These are phyloP conservation scores for Penaeus vannamei DNA, from an alignment of 1,140 invertebrate genomes.

Conservation along the genomic window DNA sequence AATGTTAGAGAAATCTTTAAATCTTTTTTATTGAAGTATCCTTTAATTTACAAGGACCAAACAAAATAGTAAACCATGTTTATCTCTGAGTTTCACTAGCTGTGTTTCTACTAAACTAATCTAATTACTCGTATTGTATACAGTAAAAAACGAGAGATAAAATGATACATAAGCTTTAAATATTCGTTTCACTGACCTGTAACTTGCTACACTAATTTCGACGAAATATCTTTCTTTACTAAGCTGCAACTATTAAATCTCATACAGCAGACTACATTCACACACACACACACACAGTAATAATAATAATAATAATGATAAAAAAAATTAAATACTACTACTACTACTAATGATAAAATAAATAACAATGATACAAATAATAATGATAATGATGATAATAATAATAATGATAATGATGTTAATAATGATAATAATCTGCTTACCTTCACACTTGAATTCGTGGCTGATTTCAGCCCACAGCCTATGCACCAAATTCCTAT, in stretches of 20 bases:
- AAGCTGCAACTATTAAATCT: background rate
- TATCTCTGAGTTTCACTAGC: background rate
- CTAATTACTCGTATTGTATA: background rate
- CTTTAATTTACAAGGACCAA: constrained; percentile 49
- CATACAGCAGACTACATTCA: background rate
- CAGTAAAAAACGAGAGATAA: background rate
- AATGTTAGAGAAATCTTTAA: constrained; percentile 56
- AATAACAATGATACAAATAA: too few relatives aligned
- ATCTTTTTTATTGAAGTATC: constrained; percentile 51
- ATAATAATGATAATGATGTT: background rate
- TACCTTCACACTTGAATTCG: constrained; percentile 36
- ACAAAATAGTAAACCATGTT: constrained; percentile 35
- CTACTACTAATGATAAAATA: too few relatives aligned
- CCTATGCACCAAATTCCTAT: background rate
- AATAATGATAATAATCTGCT: background rate
- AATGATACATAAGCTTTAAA: background rate
- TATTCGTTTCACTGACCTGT: constrained; percentile 30
- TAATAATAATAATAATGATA: too few relatives aligned
- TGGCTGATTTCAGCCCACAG: constrained; percentile 43
- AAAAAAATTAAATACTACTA: too few relatives aligned
- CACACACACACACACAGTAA: background rate
- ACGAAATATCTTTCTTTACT: background rate
- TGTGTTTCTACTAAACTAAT: background rate
- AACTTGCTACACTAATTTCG: background rate
- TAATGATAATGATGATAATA: background rate